phyloP scores from a whole-genome alignment of 2,888 invertebrate genomes.

The Caenorhabditis sp. region DNA sequence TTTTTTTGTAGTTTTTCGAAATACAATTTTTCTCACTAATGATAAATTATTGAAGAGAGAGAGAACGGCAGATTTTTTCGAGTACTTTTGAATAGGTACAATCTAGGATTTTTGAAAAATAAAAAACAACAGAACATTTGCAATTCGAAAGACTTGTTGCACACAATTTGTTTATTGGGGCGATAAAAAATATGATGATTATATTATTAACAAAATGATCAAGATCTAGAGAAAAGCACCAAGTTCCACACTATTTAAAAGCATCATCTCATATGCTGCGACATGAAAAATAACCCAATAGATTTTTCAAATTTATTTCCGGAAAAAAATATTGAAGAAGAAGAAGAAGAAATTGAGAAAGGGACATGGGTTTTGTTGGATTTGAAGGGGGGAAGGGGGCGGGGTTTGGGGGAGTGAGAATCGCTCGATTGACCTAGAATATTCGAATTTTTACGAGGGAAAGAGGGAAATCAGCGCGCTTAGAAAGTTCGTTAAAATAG shows the following conservation, averaged over 20 bases:
- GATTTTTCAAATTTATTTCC: slow-evolving; percentile 1
- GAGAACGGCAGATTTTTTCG: no score
- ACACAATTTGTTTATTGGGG: background rate
- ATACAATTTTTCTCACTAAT: no score
- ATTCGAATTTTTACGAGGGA: slow-evolving; percentile 20
- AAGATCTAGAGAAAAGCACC: background rate
- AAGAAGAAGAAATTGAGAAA: background rate
- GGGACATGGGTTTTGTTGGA: slow-evolving; percentile 1
- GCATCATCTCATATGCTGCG: slow-evolving; percentile 1
- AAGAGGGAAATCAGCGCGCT: slow-evolving; percentile 33
- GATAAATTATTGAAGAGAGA: no score
- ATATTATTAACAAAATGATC: background rate
- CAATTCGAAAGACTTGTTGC: no score
- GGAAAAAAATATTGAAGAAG: background rate
- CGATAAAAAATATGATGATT: background rate
- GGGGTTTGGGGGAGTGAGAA: background rate
- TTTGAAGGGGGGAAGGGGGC: background rate
- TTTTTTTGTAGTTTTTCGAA: no score
- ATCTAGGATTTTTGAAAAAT: no score
- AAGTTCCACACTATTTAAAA: background rate
- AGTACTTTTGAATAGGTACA: no score
- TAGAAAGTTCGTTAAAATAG: background rate
- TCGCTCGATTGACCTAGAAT: slow-evolving; percentile 44
- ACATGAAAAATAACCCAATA: background rate
- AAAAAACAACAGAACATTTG: no score